A percentile compares a stretch with the other conserved stretches of the same genome.
Evolutionary conservation across 2,797 vertebrate genomes (phyloP).

Genomic region (Argyrosomus regius): DNA sequence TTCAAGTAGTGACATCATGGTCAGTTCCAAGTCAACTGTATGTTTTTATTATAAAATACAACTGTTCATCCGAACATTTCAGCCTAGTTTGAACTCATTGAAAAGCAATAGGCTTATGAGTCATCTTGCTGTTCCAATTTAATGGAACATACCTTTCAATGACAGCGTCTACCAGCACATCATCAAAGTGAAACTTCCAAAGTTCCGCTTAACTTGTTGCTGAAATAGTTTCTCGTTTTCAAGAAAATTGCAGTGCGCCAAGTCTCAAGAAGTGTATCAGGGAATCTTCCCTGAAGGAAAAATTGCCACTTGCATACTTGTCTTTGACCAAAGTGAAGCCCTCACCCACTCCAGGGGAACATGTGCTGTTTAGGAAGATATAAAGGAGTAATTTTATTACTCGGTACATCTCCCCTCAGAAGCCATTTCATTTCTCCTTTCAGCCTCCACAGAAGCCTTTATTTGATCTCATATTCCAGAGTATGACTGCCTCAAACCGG

Average conservation of each 20-base stretch:
- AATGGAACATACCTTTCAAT: slow-evolving; percentile 85
- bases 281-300: slow-evolving; percentile 84
- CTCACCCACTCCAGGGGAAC: slow-evolving; percentile 86
- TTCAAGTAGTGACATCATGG: slow-evolving; percentile 74
- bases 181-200: slow-evolving; percentile 86
- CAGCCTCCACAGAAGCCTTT: slow-evolving; percentile 87
- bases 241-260: slow-evolving; percentile 84
- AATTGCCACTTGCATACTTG: slow-evolving; percentile 88
- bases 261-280: slow-evolving; percentile 84
- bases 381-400: slow-evolving; percentile 91
- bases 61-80: slow-evolving; percentile 71
- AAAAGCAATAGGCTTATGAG: slow-evolving; percentile 81
- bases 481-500: slow-evolving; percentile 86
- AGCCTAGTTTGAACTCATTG: slow-evolving; percentile 77
- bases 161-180: slow-evolving; percentile 76
- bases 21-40: slow-evolving; percentile 74
- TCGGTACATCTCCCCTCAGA: slow-evolving; percentile 87
- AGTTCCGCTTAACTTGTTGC: slow-evolving; percentile 86
- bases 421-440: slow-evolving; percentile 89
- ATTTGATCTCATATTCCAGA: slow-evolving; percentile 91
- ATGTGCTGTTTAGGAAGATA: slow-evolving; percentile 89
- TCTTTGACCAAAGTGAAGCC: slow-evolving; percentile 86
- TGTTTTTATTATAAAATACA: slow-evolving; percentile 74
- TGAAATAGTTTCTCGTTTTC: slow-evolving; percentile 87
- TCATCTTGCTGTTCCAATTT: slow-evolving; percentile 82